Base-by-base conservation (phyloP, 2,797 vertebrate genomes). In the Hydrocynus forskahlii region DNA sequence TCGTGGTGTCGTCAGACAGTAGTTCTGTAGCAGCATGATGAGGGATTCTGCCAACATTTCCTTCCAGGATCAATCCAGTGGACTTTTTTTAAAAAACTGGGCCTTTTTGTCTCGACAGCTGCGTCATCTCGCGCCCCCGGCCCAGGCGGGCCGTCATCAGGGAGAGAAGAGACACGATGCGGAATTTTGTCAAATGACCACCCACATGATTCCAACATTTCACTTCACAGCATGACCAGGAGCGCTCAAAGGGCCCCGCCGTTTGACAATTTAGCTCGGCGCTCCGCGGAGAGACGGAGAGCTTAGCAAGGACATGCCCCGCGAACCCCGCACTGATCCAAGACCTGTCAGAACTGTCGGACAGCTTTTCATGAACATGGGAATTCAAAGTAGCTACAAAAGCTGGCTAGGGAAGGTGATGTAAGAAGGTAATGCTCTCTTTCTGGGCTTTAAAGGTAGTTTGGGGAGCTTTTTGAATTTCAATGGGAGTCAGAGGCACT, bases 391-490 rank as follows among this genome's bases (percentile, higher is more conserved):
- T 9, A 55, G 72, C 19, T 43, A 45, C 43, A 60, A 38, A 59
- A 40, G 1, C 35, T 29, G 71, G 57, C 45, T 40, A n/a, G 54
- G 13, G 54, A 7, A 38, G 63, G 48, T 16, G 62, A 52, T 68
- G 40, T 45, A 25, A 54, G 55, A 54, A 69, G 43, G 48, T 38
- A 43, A 52, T n/a, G 17, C 62, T 57, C 7, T 35, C 70, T 4
- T 14, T 7, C 35, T 6, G 13, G 45, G 52, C 57, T 72, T 73
- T 64, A 76, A 76, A 75, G 12, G 87, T 81, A 87, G 74, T 84
- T 88, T 88, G 91, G 91, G 48, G 43, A 87, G 87, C 85, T 88
- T 86, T 80, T 76, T 73, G 71, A 79, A 75, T 75, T 69, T 75
- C 55, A 79, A 63, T 62, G 76, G 43, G 17, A 63, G 70, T 69